Base-by-base conservation (phyloP, 2,797 vertebrate genomes). In the Sylvia borin region DNA sequence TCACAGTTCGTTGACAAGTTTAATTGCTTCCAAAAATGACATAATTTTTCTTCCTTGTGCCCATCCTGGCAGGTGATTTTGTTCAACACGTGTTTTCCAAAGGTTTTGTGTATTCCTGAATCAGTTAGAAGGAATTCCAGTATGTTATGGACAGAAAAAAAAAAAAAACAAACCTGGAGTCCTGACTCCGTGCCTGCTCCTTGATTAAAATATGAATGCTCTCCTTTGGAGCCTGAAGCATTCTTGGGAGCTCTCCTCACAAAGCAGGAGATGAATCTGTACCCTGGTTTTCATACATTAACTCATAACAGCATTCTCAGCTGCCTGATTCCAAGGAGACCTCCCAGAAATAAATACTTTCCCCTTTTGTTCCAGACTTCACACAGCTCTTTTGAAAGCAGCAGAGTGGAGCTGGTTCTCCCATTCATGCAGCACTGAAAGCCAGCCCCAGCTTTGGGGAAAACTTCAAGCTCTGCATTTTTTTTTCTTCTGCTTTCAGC, bases 131-230 rank as follows among this genome's bases (percentile, higher is more conserved):
- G 53, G 48, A 88, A 67, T 89, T 75, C 62, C 42, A 45, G 34
- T 0, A 0, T 5, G 2, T 55, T 76, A 38, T 11, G 18, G 21
- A 54, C 40, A 2, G 3, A 4, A 27, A n/a, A 38, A 54, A 53
- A 34, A 54, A 53, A 34, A 47, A 43, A 53, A 36, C 10, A 27
- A 53, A 60, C 54, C 42, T 43, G 32, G 72, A 79, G 48, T 54
- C 53, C 26, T 81, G 64, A 90, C 48, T 90, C 58, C 2, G 0
- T 57, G 87, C 40, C 40, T 84, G 73, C 53, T 88, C 87, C 91
- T 94, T 64, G 74, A 96, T 96, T 96, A 96, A 94, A 96, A 91
- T 95, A 90, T 91, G 93, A 94, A 95, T 94, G 92, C 88, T 90
- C 48, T 64, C 80, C 94, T 94, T 79, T 82, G 45, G 81, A 87